Evolutionary conservation across 2,888 invertebrate genomes (phyloP).

Genomic region (Orthosia incerta): DNA sequence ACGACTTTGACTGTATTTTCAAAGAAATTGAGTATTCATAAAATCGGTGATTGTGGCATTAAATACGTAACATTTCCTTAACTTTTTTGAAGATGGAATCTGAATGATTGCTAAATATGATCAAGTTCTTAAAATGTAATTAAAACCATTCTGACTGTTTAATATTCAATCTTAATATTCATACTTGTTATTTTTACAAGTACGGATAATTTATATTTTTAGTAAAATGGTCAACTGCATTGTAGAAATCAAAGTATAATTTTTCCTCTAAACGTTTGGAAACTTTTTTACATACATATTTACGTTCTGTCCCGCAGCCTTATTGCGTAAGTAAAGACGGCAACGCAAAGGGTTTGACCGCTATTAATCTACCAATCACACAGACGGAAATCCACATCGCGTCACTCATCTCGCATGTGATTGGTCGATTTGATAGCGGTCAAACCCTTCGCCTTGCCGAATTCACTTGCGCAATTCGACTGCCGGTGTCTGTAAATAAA

Average conservation of each 20-base stretch:
- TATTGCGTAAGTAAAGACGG: too few relatives aligned
- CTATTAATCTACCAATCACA: too few relatives aligned
- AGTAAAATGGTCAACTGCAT: background rate
- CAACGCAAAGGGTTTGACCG: too few relatives aligned
- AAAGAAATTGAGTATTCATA: constrained; percentile 47
- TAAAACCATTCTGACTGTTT: background rate
- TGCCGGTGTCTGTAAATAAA: too few relatives aligned
- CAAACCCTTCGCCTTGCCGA: too few relatives aligned
- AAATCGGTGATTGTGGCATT: background rate
- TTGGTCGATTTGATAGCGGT: too few relatives aligned
- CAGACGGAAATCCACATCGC: too few relatives aligned
- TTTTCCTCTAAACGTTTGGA: background rate
- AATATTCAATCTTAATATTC: background rate
- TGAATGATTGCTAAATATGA: background rate
- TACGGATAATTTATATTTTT: background rate
- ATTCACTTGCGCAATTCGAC: too few relatives aligned
- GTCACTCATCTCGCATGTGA: too few relatives aligned
- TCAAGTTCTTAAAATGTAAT: constrained; percentile 1
- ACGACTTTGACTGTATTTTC: constrained; percentile 38
- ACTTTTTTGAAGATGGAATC: background rate
- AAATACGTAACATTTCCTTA: background rate
- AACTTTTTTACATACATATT: too few relatives aligned
- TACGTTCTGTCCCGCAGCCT: too few relatives aligned
- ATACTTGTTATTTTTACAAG: background rate
- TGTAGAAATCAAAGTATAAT: background rate